Evolutionary conservation across 2,113 vertebrate species (phyloP), one percentile per base, ranked within the genome.

Genomic region (Campylorhamphus procurvoides): DNA sequence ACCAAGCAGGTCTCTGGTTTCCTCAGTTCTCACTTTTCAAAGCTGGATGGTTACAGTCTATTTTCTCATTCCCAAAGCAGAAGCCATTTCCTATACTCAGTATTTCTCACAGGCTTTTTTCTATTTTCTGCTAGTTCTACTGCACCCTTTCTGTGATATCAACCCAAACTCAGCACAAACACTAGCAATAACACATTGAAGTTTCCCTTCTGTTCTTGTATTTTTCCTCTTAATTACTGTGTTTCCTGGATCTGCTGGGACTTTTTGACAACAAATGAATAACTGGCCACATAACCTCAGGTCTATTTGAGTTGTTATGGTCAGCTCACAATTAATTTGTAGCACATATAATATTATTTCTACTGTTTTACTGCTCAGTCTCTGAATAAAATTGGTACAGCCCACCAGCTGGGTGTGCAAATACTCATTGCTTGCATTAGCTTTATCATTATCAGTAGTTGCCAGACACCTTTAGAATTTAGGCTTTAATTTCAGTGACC

Each of bases 111-210:
- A 75, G 28, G 9, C 3, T 6, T 76, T 71, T 91, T 73, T 39
- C 25, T 60, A 18, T 46, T 64, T 84, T 68, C 47, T 52, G 6
- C 14, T 37, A 10, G 27, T 63, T 72, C 63, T 58, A 20, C 27
- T 72, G 9, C 63, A 64, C 22, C 4, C 9, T 60, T 81, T 46
- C 14, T 82, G 37, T 8, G 2, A 19, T 37, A 20, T 77, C 46
- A 81, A 1, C 10, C 6, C 4, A 3, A 67, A n/a, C 14, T 1
- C 0, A 17, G 22, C 53, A 40, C 12, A 69, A 35, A 19, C 37
- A 10, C 3, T 7, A 33, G 4, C 22, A 58, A 24, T 5, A 69
- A 16, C 3, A 20, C 7, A 60, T 59, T 22, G 1, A 62, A 46
- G 2, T 46, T 78, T 67, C 29, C 6, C 33, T 64, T 68, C 46